These are phyloP conservation scores for Pocota personata DNA, from an alignment of 2,888 invertebrate species.

Conservation along the genomic window DNA sequence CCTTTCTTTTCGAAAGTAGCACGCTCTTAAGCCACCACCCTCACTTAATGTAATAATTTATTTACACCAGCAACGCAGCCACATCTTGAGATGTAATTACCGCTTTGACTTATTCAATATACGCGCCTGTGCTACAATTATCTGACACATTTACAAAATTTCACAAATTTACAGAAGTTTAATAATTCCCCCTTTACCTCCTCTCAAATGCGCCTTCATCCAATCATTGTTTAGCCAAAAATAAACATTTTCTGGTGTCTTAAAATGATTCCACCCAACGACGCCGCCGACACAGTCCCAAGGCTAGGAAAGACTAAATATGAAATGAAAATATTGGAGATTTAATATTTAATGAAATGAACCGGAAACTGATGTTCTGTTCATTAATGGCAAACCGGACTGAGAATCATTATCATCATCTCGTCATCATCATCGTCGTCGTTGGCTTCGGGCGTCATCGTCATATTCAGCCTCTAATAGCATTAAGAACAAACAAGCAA, in stretches of 20 bases:
- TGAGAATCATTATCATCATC: constrained; percentile 23
- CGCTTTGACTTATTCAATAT: constrained; percentile 38
- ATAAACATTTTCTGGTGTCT: neutral
- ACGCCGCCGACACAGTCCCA: neutral
- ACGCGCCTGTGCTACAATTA: constrained; percentile 20
- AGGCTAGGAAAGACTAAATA: constrained; percentile 5
- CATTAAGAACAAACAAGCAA: constrained; percentile 13
- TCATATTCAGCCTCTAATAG: neutral
- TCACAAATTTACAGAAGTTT: neutral
- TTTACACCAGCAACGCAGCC: constrained; percentile 7
- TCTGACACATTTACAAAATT: constrained; percentile 29
- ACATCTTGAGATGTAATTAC: constrained; percentile 43
- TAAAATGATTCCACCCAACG: constrained; percentile 18
- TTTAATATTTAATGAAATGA: constrained; percentile 61
- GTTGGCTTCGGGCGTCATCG: neutral
- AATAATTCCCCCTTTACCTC: neutral
- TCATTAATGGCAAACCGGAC: constrained; percentile 47
- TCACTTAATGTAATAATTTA: constrained; percentile 7
- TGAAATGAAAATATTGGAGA: constrained; percentile 28
- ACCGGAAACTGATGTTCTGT: constrained; percentile 55
- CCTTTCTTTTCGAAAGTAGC: neutral
- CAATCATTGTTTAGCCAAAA: neutral
- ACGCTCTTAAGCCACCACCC: neutral
- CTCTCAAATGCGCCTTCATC: neutral
- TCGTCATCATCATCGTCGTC: neutral